Evolutionary conservation across 2,888 invertebrate genomes (phyloP).

Genomic region (Villa cingulata): DNA sequence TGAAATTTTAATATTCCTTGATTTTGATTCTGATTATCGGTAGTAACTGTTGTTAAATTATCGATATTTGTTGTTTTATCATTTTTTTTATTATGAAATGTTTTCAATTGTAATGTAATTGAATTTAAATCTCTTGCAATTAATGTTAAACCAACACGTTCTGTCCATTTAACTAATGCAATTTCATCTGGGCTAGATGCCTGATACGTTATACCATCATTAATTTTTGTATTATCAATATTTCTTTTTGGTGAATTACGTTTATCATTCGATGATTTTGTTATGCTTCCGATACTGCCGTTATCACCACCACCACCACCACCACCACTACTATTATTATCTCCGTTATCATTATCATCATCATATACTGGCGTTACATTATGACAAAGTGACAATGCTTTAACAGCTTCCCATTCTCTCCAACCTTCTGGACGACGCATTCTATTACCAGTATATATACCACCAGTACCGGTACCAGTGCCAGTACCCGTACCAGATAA

Average conservation of each 20-base stretch:
- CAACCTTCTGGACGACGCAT: conserved; percentile 56
- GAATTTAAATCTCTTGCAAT: conserved; percentile 45
- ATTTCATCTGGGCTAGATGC: conserved; percentile 91
- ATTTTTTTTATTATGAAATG: conserved; percentile 17
- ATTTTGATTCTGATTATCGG: conserved; percentile 36
- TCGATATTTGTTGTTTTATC: conserved; percentile 11
- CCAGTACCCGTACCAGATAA: background rate
- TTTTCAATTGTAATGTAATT: conserved; percentile 38
- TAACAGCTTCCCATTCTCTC: conserved; percentile 77
- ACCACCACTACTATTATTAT: conserved; percentile 14
- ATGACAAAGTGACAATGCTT: conserved; percentile 92
- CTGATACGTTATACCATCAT: conserved; percentile 40
- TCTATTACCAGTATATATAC: conserved; percentile 23
- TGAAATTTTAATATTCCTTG: conserved; percentile 50
- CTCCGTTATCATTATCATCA: conserved; percentile 35
- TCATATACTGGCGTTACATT: conserved; percentile 98
- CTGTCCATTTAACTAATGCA: conserved; percentile 81
- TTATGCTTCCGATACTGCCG: too few species aligned
- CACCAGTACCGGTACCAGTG: too few species aligned
- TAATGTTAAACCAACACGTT: conserved; percentile 55
- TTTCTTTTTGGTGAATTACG: conserved; percentile 32
- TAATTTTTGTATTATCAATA: conserved; percentile 28
- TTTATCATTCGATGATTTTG: conserved; percentile 9
- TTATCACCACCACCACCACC: background rate
- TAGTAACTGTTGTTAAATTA: conserved; percentile 25